Base-by-base conservation (phyloP, 2,888 invertebrate genomes). In the Salpingus planirostris region DNA sequence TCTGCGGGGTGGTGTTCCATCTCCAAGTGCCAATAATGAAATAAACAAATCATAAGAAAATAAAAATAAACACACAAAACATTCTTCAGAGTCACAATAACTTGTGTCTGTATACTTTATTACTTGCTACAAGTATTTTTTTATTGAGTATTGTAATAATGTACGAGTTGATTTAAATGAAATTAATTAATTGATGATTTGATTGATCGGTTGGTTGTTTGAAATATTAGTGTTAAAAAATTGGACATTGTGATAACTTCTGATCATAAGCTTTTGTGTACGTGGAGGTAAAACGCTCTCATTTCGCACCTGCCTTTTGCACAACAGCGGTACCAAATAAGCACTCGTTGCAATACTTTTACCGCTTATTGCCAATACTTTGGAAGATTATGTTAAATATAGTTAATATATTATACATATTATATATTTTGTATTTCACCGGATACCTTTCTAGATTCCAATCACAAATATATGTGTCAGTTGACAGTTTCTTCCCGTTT, bases 351-450 rank as follows among this genome's bases (percentile, higher is more conserved):
- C 38, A 44, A 42, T 42, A 30, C 37, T 43, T n/a, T 41, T 50
- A 48, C 52, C 50, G 52, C 54, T 53, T n/a, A n/a, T n/a, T 48
- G 48, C 49, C 50, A 49, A 47, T 46, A 47, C 36, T 51, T 50
- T 49, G 36, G 40, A 42, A 44, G 39, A 44, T 52, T 55, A 48
- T 50, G 50, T 55, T 53, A 49, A 52, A 45, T 49, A 54, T 52
- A 52, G 47, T 51, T 46, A 41, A 50, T 51, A 52, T 49, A 50
- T 47, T n/a, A 51, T 47, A 50, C 42, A 49, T 45, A 42, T 41
- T 50, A 54, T 56, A 54, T 57, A 54, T 57, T 57, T 56, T 55
- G 46, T 55, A 52, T 45, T 54, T 55, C 55, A 54, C 53, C 46
- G 47, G 44, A 50, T 52, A 53, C 51, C 50, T 55, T 54, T 55